Percentiles rank a stretch among this genome's conserved stretches.
Evolutionary conservation across 2,113 vertebrate genomes (phyloP).

Genomic region (Spermophilus dauricus): DNA sequence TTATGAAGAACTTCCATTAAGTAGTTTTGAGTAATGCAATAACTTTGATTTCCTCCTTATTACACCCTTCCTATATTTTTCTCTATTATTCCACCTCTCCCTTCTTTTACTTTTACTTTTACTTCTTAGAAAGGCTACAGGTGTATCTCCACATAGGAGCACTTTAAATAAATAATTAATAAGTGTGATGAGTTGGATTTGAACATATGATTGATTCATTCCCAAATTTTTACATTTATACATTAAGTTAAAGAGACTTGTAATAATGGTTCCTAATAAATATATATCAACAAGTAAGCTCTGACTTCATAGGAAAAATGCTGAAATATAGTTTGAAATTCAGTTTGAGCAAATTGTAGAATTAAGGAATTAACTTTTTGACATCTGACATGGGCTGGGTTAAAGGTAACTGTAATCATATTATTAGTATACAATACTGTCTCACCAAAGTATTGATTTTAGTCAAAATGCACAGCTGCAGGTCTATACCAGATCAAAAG

Average conservation of each 20-base stretch:
- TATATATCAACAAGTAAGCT: neutral
- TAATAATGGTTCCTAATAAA: neutral
- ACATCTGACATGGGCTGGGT: neutral
- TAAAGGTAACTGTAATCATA: neutral
- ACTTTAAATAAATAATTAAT: neutral
- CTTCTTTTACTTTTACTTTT: neutral
- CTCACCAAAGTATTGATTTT: neutral
- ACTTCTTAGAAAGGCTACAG: neutral
- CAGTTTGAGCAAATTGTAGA: neutral
- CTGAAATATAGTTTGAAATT: neutral
- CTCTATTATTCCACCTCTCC: neutral
- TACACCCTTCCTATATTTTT: neutral
- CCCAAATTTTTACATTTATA: neutral
- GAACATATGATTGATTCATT: neutral
- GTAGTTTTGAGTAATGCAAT: neutral
- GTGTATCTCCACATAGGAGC: neutral
- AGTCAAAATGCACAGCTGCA: neutral
- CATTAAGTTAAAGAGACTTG: neutral
- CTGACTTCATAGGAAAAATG: neutral
- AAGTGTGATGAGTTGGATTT: neutral
- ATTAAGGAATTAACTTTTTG: neutral
- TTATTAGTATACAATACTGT: neutral
- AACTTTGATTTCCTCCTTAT: accelerated
- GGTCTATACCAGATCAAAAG: too few species aligned
- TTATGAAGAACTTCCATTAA: neutral